These are phyloP conservation scores for Blastomussa wellsi DNA, from an alignment of 92 coral and sea anemone species.

Conservation along the genomic window DNA sequence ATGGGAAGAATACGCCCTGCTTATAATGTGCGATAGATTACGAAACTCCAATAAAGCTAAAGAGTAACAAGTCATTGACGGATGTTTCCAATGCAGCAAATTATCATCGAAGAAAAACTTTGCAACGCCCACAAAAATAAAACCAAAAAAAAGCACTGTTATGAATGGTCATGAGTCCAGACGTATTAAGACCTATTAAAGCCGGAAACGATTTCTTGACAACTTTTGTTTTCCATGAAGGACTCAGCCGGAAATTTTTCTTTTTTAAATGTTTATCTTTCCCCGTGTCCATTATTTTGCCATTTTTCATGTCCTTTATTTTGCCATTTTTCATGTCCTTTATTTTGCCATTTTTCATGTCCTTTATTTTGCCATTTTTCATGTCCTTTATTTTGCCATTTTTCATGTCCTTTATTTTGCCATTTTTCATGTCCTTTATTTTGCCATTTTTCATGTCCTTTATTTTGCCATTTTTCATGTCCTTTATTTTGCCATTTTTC, in stretches of 20 bases:
- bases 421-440: too few relatives aligned
- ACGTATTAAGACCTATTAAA: background rate
- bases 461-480: too few relatives aligned
- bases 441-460: too few relatives aligned
- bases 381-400: too few relatives aligned
- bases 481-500: too few relatives aligned
- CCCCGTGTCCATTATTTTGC: background rate
- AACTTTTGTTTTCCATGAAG: conserved; percentile 21
- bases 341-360: background rate
- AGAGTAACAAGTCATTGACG: background rate
- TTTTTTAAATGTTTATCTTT: conserved; percentile 23
- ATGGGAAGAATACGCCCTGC: background rate
- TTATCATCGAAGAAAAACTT: background rate
- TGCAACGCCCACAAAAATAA: background rate
- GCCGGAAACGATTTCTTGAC: conserved; percentile 30
- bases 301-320: background rate
- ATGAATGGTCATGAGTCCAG: background rate
- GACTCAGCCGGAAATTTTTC: conserved; percentile 33
- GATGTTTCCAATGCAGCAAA: background rate
- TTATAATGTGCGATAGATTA: background rate
- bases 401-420: too few relatives aligned
- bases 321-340: background rate
- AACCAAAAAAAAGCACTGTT: background rate
- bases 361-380: too few relatives aligned
- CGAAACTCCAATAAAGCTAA: background rate